Percentiles rank a stretch among this genome's conserved stretches.
Evolutionary conservation across 2,797 vertebrate species (phyloP).

Genomic region (Euphonia xanthogaster): DNA sequence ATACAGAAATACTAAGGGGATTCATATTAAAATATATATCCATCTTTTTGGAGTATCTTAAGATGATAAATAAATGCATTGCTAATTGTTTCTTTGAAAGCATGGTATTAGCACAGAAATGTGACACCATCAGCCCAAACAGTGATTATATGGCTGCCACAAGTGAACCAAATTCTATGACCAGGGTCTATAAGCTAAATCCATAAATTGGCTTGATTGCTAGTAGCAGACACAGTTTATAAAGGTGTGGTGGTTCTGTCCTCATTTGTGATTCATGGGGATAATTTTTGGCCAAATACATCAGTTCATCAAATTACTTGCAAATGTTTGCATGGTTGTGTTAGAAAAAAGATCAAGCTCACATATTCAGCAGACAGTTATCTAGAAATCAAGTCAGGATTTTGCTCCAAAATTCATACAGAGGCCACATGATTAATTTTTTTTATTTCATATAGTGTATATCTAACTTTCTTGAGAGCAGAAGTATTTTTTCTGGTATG

Average conservation of each 20-base stretch:
- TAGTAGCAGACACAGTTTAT: not conserved
- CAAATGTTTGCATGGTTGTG: not conserved
- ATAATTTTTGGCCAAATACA: not conserved
- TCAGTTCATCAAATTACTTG: not conserved
- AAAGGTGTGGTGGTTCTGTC: not conserved
- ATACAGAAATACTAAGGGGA: not conserved
- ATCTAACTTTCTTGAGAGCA: not conserved
- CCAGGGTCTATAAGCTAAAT: not conserved
- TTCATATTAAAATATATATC: not conserved
- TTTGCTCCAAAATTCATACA: not conserved
- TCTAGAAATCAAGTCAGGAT: not conserved
- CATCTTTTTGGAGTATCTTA: not conserved
- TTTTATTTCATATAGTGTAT: not conserved
- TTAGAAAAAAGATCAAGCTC: not conserved
- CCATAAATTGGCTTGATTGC: not conserved
- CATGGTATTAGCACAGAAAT: not conserved
- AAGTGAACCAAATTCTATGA: not conserved
- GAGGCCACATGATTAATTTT: not conserved
- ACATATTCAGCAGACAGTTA: not conserved
- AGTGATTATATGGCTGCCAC: not conserved
- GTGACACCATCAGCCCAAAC: not conserved
- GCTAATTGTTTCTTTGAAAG: not conserved
- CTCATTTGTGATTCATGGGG: not conserved
- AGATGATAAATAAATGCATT: not conserved
- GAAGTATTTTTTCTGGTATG: not conserved